A percentile compares a stretch with the other conserved stretches of the same genome.
Evolutionary conservation across 1,140 invertebrate genomes (phyloP).

Genomic region (Theocolax elegans): DNA sequence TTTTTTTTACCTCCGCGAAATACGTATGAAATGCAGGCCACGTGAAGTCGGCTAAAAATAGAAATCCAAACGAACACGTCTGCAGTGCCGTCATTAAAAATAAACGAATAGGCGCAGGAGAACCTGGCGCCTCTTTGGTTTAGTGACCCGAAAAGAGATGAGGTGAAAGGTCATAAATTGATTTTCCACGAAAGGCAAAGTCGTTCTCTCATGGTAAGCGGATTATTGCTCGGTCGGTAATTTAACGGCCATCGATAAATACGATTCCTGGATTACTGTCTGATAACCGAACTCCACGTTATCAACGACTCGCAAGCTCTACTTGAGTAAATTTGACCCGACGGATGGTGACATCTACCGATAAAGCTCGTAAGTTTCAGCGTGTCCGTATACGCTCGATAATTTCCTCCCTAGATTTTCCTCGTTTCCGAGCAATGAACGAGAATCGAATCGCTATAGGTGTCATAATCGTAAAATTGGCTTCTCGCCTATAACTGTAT

Average conservation of each 20-base stretch:
- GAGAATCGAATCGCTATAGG: constrained; percentile 45
- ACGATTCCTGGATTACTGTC: no score
- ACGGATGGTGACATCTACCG: neutral
- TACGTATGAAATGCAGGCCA: no score
- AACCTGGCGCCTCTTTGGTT: constrained; percentile 6
- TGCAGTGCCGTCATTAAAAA: constrained; percentile 26
- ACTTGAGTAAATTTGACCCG: neutral
- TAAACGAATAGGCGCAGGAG: neutral
- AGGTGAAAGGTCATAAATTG: neutral
- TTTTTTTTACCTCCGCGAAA: no score
- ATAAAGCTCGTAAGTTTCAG: neutral
- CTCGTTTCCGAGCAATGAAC: neutral
- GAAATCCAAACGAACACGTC: constrained; percentile 1
- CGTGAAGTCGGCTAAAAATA: constrained; percentile 36
- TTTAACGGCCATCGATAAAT: no score
- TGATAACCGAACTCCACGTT: no score
- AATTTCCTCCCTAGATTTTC: neutral
- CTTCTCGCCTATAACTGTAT: constrained; percentile 52
- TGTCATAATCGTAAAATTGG: constrained; percentile 54
- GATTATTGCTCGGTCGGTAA: neutral
- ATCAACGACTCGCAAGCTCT: neutral
- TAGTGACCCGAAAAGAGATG: constrained; percentile 9
- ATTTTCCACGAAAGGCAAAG: neutral
- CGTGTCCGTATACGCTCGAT: neutral
- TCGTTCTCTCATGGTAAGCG: no score